Evolutionary conservation across 2,888 invertebrate species (phyloP).

Genomic region (Apodemia hepburni): DNA sequence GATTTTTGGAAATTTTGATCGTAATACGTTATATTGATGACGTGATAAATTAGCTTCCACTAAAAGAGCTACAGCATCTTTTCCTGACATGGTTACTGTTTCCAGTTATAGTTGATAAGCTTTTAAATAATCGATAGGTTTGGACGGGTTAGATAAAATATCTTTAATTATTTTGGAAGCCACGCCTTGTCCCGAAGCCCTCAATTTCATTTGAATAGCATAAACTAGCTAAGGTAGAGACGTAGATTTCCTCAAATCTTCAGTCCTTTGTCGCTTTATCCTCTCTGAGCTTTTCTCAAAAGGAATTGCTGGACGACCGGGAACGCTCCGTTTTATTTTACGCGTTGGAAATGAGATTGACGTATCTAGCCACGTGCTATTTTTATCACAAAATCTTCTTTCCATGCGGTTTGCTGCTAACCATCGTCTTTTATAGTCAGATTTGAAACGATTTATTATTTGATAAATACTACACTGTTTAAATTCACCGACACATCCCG

Average conservation of each 20-base stretch:
- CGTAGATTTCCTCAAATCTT: constrained; percentile 6
- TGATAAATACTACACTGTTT: neutral
- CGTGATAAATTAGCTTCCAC: constrained; percentile 8
- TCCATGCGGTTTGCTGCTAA: constrained; percentile 4
- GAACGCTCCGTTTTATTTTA: constrained; percentile 4
- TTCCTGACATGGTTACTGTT: constrained; percentile 12
- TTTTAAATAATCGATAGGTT: constrained; percentile 45
- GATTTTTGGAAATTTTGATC: constrained; percentile 16
- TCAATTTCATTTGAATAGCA: constrained; percentile 6
- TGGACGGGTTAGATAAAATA: neutral
- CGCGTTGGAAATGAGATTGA: neutral
- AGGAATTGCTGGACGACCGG: constrained; percentile 2
- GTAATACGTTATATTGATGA: constrained; percentile 8
- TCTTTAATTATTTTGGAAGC: constrained; percentile 8
- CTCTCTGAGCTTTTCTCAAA: constrained; percentile 4
- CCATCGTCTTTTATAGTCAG: constrained; percentile 4
- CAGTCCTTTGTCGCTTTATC: constrained; percentile 8
- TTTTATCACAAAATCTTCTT: neutral
- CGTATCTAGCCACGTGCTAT: constrained; percentile 9
- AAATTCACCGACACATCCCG: constrained; percentile 1
- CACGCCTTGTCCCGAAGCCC: constrained; percentile 3
- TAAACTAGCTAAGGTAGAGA: constrained; percentile 3
- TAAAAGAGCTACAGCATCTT: constrained; percentile 12
- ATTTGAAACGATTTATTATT: constrained; percentile 2
- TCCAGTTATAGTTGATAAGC: constrained; percentile 70